phyloP scores from a whole-genome alignment of 30 jellyfish, hydroid and myxozoan genomes.

The Mastigias papua region DNA sequence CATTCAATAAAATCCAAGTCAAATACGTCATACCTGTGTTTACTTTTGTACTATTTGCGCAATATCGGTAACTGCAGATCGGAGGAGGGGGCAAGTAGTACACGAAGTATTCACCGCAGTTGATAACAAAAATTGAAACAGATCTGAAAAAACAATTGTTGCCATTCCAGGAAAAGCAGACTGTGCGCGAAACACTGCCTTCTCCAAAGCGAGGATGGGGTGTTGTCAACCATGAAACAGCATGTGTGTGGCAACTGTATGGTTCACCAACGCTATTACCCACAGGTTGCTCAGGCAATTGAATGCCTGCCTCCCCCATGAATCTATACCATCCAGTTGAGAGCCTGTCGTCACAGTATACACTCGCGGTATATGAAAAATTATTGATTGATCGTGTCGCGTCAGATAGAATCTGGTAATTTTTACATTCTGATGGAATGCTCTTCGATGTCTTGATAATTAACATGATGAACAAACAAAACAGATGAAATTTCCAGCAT shows the following conservation, averaged over 20 bases:
- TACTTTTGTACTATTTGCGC: background rate
- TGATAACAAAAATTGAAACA: background rate
- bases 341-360: conserved; percentile 35
- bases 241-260: conserved; percentile 6
- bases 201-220: conserved; percentile 8
- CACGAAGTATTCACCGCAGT: conserved; percentile 21
- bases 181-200: conserved; percentile 1
- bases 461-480: background rate
- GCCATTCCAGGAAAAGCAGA: background rate
- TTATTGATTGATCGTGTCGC: conserved; percentile 28
- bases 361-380: background rate
- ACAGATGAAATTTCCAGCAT: background rate
- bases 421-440: background rate
- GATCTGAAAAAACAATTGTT: background rate
- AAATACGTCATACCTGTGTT: too few relatives aligned
- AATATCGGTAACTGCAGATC: background rate
- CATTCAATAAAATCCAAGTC: too few relatives aligned
- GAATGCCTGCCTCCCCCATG: conserved; percentile 74
- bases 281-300: conserved; percentile 41
- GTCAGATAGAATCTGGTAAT: background rate
- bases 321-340: conserved; percentile 73
- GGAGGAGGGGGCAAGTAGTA: conserved; percentile 12
- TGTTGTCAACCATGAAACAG: background rate
- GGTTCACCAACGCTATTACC: background rate
- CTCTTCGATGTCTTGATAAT: background rate